These are phyloP conservation scores for Podargus strigoides DNA, from an alignment of 2,797 vertebrate species.

Conservation along the genomic window DNA sequence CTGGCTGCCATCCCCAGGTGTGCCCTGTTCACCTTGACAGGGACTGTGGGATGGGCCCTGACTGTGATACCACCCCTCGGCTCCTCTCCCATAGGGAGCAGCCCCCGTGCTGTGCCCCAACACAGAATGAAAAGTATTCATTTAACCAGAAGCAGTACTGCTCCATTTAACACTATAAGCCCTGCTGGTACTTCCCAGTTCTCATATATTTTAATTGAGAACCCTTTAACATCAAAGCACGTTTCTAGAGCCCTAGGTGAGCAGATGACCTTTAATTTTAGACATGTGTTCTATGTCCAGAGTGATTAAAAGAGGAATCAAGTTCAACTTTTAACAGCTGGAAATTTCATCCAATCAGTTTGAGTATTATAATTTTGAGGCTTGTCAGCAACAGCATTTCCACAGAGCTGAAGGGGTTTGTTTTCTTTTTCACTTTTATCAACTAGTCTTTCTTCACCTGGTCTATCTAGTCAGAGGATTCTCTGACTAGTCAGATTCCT, in stretches of 20 bases:
- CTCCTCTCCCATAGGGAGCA: neutral
- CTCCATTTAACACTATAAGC: neutral
- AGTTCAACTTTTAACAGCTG: constrained; percentile 65
- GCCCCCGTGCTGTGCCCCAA: neutral
- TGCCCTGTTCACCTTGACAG: rapidly evolving
- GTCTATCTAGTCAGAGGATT: too few species aligned
- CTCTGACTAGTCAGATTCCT: too few species aligned
- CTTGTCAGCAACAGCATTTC: neutral
- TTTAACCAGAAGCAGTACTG: neutral
- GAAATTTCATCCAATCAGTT: constrained; percentile 15
- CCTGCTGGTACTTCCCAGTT: neutral
- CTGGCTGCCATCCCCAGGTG: neutral
- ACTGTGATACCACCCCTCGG: rapidly evolving
- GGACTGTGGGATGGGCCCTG: rapidly evolving
- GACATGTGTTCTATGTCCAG: constrained; percentile 34
- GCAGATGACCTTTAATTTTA: constrained; percentile 36
- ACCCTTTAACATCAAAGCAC: neutral
- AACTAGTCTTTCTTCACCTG: neutral
- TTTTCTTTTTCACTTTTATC: neutral
- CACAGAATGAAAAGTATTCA: neutral
- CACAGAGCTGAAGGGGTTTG: neutral
- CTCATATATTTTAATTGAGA: neutral
- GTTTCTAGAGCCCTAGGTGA: neutral
- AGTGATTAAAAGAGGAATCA: constrained; percentile 50
- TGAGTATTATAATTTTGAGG: neutral